These are phyloP conservation scores for Brachionus calyciflorus DNA, from an alignment of 1,140 invertebrate species.

Conservation along the genomic window DNA sequence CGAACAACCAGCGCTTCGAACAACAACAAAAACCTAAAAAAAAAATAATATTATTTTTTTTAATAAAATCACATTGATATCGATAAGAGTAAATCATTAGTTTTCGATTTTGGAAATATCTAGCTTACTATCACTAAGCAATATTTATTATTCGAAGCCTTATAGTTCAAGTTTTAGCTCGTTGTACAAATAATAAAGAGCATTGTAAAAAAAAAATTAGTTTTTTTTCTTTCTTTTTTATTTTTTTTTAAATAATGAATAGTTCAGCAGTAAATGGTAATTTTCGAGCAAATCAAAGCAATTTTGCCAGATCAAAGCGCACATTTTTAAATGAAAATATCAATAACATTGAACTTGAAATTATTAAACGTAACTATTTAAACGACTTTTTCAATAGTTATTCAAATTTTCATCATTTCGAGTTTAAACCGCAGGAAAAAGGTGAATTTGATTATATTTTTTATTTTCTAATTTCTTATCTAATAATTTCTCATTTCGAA, in stretches of 20 bases:
- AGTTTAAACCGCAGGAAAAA: constrained; percentile 9
- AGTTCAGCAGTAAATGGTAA: not conserved
- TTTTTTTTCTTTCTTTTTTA: not conserved
- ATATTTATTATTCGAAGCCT: no score
- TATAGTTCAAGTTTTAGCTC: no score
- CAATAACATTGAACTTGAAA: constrained; percentile 30
- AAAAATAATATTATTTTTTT: not conserved
- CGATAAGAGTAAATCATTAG: constrained; percentile 3
- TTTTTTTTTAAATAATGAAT: not conserved
- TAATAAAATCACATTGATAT: constrained; percentile 38
- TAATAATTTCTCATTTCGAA: no score
- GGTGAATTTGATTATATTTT: not conserved
- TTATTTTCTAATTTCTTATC: no score
- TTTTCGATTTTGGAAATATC: constrained; percentile 15
- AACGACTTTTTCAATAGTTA: not conserved
- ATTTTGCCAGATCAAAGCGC: not conserved
- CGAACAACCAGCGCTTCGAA: not conserved
- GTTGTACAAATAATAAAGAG: no score
- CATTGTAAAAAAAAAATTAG: no score
- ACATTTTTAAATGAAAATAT: constrained; percentile 23
- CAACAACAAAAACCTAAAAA: not conserved
- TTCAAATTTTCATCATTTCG: not conserved
- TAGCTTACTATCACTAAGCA: no score
- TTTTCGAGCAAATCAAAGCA: not conserved
- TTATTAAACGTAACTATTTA: constrained; percentile 22